Evolutionary conservation across 2,797 vertebrate genomes (phyloP).

Genomic region (Moxostoma hubbsi): DNA sequence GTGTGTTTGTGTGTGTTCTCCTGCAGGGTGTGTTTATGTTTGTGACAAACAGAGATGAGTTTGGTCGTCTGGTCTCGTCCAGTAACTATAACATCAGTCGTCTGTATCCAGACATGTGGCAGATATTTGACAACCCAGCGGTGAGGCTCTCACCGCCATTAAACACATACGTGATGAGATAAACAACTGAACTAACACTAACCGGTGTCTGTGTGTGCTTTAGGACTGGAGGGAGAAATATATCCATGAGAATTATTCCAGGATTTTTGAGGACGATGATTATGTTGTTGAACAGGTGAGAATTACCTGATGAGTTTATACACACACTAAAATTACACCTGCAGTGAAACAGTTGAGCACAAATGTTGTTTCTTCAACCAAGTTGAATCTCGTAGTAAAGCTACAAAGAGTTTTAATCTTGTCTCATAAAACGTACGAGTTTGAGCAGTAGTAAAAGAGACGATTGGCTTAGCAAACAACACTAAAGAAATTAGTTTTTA

Average conservation of each 20-base stretch:
- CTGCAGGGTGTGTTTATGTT: conserved; percentile 87
- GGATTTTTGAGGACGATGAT: conserved; percentile 79
- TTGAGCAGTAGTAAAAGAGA: too few relatives aligned
- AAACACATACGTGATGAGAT: background rate
- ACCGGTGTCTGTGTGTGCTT: conserved; percentile 24
- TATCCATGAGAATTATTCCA: conserved; percentile 83
- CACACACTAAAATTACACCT: too few relatives aligned
- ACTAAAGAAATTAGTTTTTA: too few relatives aligned
- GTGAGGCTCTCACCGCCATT: conserved; percentile 65
- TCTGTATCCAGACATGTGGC: conserved; percentile 89
- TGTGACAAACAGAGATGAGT: conserved; percentile 86
- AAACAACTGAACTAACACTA: background rate
- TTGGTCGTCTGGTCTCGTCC: conserved; percentile 82
- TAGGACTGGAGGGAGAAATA: conserved; percentile 93
- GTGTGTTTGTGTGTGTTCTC: conserved; percentile 21
- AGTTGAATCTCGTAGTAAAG: too few relatives aligned
- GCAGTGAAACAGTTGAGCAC: too few relatives aligned
- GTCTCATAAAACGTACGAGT: too few relatives aligned
- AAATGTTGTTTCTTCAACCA: too few relatives aligned
- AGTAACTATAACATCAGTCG: conserved; percentile 81
- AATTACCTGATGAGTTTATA: too few relatives aligned
- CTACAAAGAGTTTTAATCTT: too few relatives aligned
- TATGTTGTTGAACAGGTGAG: conserved; percentile 79
- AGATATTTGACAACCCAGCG: conserved; percentile 89
- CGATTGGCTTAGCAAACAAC: too few relatives aligned